Percentiles rank a stretch among this genome's conserved stretches.
Evolutionary conservation across 2,888 invertebrate species (phyloP).

Genomic region (Philereme transversata): DNA sequence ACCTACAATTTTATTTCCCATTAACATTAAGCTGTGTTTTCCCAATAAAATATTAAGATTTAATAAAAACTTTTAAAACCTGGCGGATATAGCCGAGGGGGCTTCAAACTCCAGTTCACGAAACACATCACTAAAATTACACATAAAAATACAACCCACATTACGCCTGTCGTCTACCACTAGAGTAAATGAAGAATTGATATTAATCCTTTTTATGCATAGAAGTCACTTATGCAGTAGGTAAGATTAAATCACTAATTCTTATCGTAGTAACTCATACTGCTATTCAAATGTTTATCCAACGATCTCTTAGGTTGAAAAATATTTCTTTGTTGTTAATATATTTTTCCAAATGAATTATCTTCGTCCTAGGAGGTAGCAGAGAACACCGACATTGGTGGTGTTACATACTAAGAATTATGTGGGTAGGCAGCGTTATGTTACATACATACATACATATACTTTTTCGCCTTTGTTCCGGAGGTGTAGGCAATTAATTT

Average conservation of each 20-base stretch:
- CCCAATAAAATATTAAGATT: background rate
- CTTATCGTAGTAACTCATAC: slow-evolving; percentile 25
- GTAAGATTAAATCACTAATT: slow-evolving; percentile 36
- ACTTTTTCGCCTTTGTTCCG: too few species aligned
- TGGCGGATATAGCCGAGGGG: slow-evolving; percentile 49
- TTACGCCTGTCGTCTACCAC: slow-evolving; percentile 32
- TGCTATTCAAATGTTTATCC: slow-evolving; percentile 32
- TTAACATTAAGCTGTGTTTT: background rate
- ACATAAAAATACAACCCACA: slow-evolving; percentile 46
- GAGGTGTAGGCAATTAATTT: too few species aligned
- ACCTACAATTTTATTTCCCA: slow-evolving; percentile 54
- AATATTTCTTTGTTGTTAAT: too few species aligned
- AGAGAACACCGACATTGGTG: too few species aligned
- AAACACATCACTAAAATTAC: slow-evolving; percentile 41
- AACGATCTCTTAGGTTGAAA: too few species aligned
- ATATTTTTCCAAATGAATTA: too few species aligned
- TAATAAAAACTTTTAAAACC: slow-evolving; percentile 36
- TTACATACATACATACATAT: too few species aligned
- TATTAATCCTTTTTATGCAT: slow-evolving; percentile 26
- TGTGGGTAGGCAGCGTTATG: too few species aligned
- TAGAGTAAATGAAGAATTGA: slow-evolving; percentile 26
- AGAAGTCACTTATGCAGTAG: slow-evolving; percentile 24
- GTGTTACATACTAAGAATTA: too few species aligned
- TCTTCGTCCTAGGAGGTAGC: too few species aligned
- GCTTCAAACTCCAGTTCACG: slow-evolving; percentile 33